These are phyloP conservation scores for Andricus grossulariae DNA, from an alignment of 1,140 invertebrate species.

Conservation along the genomic window DNA sequence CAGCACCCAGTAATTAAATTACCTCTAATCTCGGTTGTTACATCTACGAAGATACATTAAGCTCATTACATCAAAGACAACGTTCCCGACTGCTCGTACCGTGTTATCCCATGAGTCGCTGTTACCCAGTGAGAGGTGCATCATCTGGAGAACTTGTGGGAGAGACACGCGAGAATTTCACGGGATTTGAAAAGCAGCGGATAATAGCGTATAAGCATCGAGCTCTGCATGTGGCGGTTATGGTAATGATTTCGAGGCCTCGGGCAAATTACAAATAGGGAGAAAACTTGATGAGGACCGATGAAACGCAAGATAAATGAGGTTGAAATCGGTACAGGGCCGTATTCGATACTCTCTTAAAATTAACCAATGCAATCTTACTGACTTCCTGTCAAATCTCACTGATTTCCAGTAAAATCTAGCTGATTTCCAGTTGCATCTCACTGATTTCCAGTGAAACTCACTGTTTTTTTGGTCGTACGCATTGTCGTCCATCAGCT, in stretches of 20 bases:
- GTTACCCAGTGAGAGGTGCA: slow-evolving; percentile 16
- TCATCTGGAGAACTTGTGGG: slow-evolving; percentile 2
- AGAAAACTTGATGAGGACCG: slow-evolving; percentile 30
- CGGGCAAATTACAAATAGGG: slow-evolving; percentile 20
- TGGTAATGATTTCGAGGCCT: slow-evolving; percentile 9
- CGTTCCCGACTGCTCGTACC: slow-evolving; percentile 7
- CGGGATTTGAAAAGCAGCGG: slow-evolving; percentile 29
- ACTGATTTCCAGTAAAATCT: no score
- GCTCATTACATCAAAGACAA: slow-evolving; percentile 31
- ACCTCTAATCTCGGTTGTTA: slow-evolving; percentile 22
- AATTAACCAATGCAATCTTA: no score
- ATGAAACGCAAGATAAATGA: slow-evolving; percentile 14
- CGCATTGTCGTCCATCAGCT: no score
- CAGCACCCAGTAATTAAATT: slow-evolving; percentile 26
- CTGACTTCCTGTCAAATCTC: no score
- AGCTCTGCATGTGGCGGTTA: slow-evolving; percentile 23
- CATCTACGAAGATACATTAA: slow-evolving; percentile 26
- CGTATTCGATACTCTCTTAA: background rate
- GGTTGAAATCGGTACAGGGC: slow-evolving; percentile 5
- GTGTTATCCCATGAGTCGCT: slow-evolving; percentile 8
- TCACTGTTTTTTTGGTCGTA: no score
- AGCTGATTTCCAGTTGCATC: no score
- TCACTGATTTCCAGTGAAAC: no score
- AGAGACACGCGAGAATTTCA: slow-evolving; percentile 26
- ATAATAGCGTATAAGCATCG: slow-evolving; percentile 26